Conservation (phyloP, 1,140 invertebrate genomes). For the Cardiocondyla obscurior region DNA sequence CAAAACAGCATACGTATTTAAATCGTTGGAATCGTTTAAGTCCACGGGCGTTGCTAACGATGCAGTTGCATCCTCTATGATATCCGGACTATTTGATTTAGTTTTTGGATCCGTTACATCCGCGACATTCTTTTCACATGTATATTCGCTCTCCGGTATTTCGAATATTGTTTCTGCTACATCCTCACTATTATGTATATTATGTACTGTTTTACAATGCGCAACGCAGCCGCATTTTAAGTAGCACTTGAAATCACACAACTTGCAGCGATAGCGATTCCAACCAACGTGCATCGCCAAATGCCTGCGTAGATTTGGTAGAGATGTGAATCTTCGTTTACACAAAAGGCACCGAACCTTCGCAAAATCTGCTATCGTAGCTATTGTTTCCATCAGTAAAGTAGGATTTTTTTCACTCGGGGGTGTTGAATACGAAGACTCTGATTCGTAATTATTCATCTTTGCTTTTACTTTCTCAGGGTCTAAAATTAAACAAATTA, state of each 20-base stretch:
- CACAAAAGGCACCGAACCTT: slow-evolving; percentile 79
- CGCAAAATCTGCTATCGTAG: slow-evolving; percentile 63
- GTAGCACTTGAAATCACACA: slow-evolving; percentile 80
- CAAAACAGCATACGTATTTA: too few species aligned
- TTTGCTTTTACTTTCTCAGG: not conserved
- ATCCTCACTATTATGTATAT: slow-evolving; percentile 66
- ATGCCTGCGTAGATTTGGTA: slow-evolving; percentile 78
- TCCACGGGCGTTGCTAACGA: not conserved
- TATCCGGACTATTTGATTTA: not conserved
- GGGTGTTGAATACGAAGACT: not conserved
- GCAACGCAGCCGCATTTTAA: slow-evolving; percentile 77
- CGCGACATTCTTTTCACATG: not conserved
- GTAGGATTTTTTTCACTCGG: slow-evolving; percentile 11
- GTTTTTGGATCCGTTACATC: not conserved
- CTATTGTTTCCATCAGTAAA: slow-evolving; percentile 62
- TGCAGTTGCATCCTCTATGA: not conserved
- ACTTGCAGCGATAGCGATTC: slow-evolving; percentile 80
- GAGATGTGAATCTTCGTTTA: slow-evolving; percentile 74
- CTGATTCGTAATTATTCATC: not conserved
- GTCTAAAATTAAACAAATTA: not conserved
- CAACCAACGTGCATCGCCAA: slow-evolving; percentile 82
- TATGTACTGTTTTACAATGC: slow-evolving; percentile 79
- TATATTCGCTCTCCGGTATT: slow-evolving; percentile 67
- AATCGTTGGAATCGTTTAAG: not conserved
- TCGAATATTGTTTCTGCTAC: slow-evolving; percentile 73